These are phyloP conservation scores for Epirrhoe tristata DNA, from an alignment of 2,888 invertebrate species.

Conservation along the genomic window DNA sequence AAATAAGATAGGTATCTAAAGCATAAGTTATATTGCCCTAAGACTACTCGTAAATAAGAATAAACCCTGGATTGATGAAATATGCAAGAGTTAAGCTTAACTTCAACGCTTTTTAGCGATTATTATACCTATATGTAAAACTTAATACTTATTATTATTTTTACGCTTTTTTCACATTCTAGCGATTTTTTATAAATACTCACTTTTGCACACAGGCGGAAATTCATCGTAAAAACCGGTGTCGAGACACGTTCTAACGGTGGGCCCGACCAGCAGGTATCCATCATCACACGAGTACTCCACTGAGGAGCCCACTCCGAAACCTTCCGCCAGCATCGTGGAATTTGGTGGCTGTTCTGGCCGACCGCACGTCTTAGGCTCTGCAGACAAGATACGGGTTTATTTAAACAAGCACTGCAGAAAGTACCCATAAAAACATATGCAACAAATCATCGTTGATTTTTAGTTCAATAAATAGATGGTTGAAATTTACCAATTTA, in stretches of 20 bases:
- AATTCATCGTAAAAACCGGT: conserved; percentile 98
- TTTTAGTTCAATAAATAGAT: not conserved
- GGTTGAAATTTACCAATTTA: not conserved
- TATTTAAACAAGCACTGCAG: conserved; percentile 8
- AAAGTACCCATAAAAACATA: not conserved
- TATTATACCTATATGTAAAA: too few species aligned
- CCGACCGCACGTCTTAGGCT: conserved; percentile 95
- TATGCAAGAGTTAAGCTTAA: too few species aligned
- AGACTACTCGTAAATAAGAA: too few species aligned
- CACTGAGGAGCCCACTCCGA: conserved; percentile 92
- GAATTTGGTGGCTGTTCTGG: conserved; percentile 98
- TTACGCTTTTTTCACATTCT: too few species aligned
- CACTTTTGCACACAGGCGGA: conserved; percentile 96
- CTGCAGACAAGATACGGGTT: conserved; percentile 68
- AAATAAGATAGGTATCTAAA: too few species aligned
- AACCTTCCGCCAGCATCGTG: conserved; percentile 91
- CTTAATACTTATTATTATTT: too few species aligned
- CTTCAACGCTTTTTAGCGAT: too few species aligned
- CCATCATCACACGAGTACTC: conserved; percentile 95
- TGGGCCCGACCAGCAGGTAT: conserved; percentile 94
- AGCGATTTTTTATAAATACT: conserved; percentile 67
- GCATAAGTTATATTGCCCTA: not conserved
- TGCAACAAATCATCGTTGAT: not conserved
- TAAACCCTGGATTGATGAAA: too few species aligned
- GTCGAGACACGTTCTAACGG: conserved; percentile 92